Evolutionary conservation across 2,797 vertebrate species (phyloP).

Genomic region (Amblyopsis hoosieri): DNA sequence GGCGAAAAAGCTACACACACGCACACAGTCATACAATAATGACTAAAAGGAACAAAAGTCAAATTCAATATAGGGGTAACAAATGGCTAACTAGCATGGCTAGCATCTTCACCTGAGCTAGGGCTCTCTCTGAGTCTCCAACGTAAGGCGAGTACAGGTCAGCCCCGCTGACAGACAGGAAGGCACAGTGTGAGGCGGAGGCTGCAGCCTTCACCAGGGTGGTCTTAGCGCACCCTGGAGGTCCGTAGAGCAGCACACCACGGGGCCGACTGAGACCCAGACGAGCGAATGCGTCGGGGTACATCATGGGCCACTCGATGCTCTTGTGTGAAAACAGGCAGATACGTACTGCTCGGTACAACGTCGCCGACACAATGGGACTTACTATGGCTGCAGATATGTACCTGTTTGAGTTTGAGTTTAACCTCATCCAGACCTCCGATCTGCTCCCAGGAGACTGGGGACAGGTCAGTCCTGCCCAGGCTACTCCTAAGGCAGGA

Average conservation of each 20-base stretch:
- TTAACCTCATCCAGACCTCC: slow-evolving; percentile 93
- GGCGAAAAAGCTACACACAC: slow-evolving; percentile 83
- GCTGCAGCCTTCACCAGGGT: slow-evolving; percentile 87
- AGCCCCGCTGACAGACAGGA: slow-evolving; percentile 88
- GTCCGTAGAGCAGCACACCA: slow-evolving; percentile 90
- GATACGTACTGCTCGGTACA: neutral
- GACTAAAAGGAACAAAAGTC: neutral
- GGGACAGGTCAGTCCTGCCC: slow-evolving; percentile 83
- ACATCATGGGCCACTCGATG: slow-evolving; percentile 92
- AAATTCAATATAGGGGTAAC: no score
- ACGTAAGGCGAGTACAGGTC: slow-evolving; percentile 93
- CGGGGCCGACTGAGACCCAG: slow-evolving; percentile 86
- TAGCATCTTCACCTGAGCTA: slow-evolving; percentile 83
- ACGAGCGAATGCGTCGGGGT: slow-evolving; percentile 86
- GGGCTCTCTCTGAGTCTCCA: slow-evolving; percentile 91
- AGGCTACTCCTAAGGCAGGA: slow-evolving; percentile 86
- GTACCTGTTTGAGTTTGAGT: slow-evolving; percentile 90
- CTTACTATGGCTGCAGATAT: neutral
- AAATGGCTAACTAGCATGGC: neutral
- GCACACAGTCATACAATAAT: neutral
- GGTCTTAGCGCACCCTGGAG: slow-evolving; percentile 94
- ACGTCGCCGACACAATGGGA: neutral
- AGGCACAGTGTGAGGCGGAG: slow-evolving; percentile 83
- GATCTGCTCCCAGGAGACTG: slow-evolving; percentile 88
- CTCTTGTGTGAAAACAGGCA: slow-evolving; percentile 67